Base-by-base conservation (phyloP, 2,888 invertebrate genomes). In the Ectemnius cavifrons region DNA sequence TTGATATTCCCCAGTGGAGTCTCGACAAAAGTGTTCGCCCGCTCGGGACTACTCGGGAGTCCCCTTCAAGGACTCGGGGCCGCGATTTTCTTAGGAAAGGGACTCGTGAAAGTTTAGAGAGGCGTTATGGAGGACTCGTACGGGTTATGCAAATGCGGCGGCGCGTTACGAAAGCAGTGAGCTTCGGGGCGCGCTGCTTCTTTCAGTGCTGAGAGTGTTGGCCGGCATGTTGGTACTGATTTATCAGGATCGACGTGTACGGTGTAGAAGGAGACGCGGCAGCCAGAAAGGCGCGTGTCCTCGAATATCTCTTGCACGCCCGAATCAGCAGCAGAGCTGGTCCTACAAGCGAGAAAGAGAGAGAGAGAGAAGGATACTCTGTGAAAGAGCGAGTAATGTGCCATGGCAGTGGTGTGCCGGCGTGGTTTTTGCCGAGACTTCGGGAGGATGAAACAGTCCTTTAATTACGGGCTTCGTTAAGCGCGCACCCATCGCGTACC, bases 401-500 rank as follows among this genome's bases (percentile, higher is more conserved):
- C 78, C 81, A 71, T 74, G 80, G 79, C 67, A 52, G 52, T 16
- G 52, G 77, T 37, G 64, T 78, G 75, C 69, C 67, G 77, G 76
- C 73, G 68, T 62, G 86, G 85, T 89, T 89, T 89, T 89, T 89
- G 86, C 85, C 67, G 83, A 83, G 85, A 85, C 86, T 84, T 87
- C 85, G 85, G 80, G 87, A 89, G 90, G 89, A 90, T 90, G 89
- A 90, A 89, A 89, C 88, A 87, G 87, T 90, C 86, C 87, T 85
- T 88, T 89, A 90, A 90, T 90, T 90, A 90, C 89, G 86, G 86
- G 88, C 86, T 89, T 90, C 89, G 89, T 90, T 90, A 89, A 87
- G 84, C 86, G 85, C 82, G 83, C 84, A 84, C 84, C 84, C 80
- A 73, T 78, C 73, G 73, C 80, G 77, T 73, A 84, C 85, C 87